Percentiles rank a stretch among this genome's conserved stretches.
Conservation (phyloP, 2,113 vertebrate genomes). For the Pyrgilauda ruficollis region DNA sequence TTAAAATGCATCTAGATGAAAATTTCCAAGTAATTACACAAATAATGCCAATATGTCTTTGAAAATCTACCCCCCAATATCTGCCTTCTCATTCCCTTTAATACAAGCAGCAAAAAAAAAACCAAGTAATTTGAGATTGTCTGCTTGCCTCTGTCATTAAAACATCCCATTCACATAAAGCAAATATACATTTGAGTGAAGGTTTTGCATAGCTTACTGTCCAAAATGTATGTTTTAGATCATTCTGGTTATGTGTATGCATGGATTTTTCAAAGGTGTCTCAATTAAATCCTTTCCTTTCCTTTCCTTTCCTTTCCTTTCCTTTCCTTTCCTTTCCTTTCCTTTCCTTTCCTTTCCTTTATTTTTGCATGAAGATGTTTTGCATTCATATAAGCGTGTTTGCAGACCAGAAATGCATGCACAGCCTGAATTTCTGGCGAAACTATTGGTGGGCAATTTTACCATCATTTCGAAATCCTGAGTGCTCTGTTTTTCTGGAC, state of each 20-base stretch:
- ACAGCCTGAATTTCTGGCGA: neutral
- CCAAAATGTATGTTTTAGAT: neutral
- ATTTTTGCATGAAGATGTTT: neutral
- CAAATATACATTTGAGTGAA: neutral
- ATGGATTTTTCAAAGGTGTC: neutral
- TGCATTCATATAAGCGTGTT: neutral
- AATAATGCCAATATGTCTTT: neutral
- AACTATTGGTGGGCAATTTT: constrained; percentile 16
- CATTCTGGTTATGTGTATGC: neutral
- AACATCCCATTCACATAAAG: neutral
- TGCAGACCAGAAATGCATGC: neutral
- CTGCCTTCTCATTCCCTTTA: neutral
- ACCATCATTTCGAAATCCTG: neutral
- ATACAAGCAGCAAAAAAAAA: neutral
- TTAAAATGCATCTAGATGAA: neutral
- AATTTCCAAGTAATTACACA: neutral
- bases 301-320: too few relatives aligned
- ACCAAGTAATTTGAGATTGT: neutral
- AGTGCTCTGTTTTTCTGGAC: neutral
- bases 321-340: too few relatives aligned
- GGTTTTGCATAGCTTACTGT: neutral
- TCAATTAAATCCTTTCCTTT: neutral
- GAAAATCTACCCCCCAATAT: neutral
- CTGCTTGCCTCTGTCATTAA: neutral
- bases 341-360: too few relatives aligned